Base-by-base conservation (phyloP, 2,888 invertebrate species). In the Criorhina ranunculi region DNA sequence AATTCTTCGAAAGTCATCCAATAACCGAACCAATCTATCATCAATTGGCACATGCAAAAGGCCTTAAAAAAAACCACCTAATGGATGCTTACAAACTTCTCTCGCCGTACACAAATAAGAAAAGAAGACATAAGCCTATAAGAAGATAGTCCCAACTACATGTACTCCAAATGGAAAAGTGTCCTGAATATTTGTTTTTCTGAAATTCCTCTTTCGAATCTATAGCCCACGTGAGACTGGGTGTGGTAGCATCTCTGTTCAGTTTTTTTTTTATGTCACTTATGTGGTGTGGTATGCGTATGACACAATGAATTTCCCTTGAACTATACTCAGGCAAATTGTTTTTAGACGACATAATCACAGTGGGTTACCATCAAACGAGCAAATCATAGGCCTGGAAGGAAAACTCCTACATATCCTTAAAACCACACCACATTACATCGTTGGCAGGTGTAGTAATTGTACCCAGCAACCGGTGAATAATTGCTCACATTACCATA, bases 401-500 rank as follows among this genome's bases (percentile, higher is more conserved):
- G 67, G 6, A n/a, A 66, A 49, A 42, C 53, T 60, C 51, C 66
- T 72, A n/a, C n/a, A n/a, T n/a, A n/a, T n/a, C n/a, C n/a, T n/a
- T n/a, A n/a, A n/a, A n/a, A n/a, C n/a, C n/a, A n/a, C n/a, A n/a
- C 35, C 53, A 17, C 42, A n/a, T n/a, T 49, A 15, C 44, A 1
- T 24, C 4, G 1, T 7, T 12, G 76, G 15, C 35, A 59, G 42
- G 59, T 59, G 49, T 33, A 17, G 46, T 53, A 70, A 62, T 73
- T 53, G 37, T 64, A 60, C 7, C 62, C 51, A 60, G 31, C 53
- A 69, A 60, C 53, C 73, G 62, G 69, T 79, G 64, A 69, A 57
- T 80, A 83, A 83, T 83, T 83, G 73, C 67, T 78, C 79, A 83
- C 46, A 73, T 83, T 60, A 73, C 67, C 83, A 79, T 79, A 79